A percentile compares a stretch with the other conserved stretches of the same genome.
These are phyloP conservation scores for Catalaphyllia jardinei DNA, from an alignment of 64 coral and sea anemone genomes.

Conservation along the genomic window DNA sequence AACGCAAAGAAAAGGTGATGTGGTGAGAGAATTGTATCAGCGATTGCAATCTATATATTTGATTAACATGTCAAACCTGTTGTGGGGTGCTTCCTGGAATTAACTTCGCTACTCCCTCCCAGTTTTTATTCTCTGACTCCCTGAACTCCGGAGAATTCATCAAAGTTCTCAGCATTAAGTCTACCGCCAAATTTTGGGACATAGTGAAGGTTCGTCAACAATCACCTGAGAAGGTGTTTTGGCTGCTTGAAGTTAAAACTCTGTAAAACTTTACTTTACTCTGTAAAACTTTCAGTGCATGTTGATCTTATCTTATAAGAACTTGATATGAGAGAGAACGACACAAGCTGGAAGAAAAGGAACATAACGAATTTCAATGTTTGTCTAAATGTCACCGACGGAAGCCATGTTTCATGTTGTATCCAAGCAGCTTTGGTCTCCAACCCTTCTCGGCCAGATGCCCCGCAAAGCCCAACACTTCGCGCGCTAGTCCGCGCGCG, in stretches of 20 bases:
- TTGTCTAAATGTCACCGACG: background rate
- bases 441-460: background rate
- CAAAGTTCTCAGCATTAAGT: conserved; percentile 77
- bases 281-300: too few species aligned
- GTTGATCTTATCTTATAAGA: background rate
- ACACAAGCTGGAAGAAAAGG: background rate
- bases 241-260: background rate
- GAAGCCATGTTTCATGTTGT: conserved; percentile 43
- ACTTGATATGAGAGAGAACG: background rate
- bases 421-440: background rate
- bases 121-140: conserved; percentile 76
- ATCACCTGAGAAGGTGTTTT: background rate
- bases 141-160: conserved; percentile 85
- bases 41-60: background rate
- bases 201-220: conserved; percentile 3
- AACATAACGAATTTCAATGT: too few species aligned
- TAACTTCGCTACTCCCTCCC: conserved; percentile 73
- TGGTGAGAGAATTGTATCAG: too few species aligned
- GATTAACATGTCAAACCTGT: conserved; percentile 56
- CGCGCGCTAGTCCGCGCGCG: background rate
- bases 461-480: too few species aligned
- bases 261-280: too few species aligned
- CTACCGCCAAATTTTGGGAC: conserved; percentile 70
- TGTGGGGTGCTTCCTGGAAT: conserved; percentile 76
- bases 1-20: too few species aligned